phyloP scores from a whole-genome alignment of 1,140 invertebrate species.

The Chymomyza costata region DNA sequence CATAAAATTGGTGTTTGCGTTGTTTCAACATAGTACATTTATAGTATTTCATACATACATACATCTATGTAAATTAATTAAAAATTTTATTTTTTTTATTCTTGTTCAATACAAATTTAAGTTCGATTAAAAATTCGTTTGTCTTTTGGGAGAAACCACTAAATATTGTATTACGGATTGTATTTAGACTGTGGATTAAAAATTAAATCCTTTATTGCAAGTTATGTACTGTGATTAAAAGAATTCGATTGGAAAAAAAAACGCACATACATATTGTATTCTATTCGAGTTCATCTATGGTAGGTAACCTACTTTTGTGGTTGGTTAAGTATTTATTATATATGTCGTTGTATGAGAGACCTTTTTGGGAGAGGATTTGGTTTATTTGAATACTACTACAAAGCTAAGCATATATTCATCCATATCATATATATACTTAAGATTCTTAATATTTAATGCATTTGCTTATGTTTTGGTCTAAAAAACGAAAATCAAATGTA shows the following conservation, averaged over 20 bases:
- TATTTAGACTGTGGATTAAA: too few relatives aligned
- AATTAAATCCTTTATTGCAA: too few relatives aligned
- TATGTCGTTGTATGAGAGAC: conserved; percentile 68
- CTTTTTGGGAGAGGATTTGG: conserved; percentile 62
- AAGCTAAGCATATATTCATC: conserved; percentile 25
- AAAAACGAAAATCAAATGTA: too few relatives aligned
- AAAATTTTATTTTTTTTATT: too few relatives aligned
- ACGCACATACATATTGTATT: conserved; percentile 3
- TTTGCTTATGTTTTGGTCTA: too few relatives aligned
- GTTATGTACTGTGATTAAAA: too few relatives aligned
- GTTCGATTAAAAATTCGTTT: conserved; percentile 55
- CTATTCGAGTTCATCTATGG: conserved; percentile 31
- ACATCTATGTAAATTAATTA: conserved; percentile 16
- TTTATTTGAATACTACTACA: conserved; percentile 35
- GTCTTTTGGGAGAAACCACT: conserved; percentile 49
- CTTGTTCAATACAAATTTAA: conserved; percentile 46
- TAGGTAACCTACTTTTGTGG: conserved; percentile 26
- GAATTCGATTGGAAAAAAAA: too few relatives aligned
- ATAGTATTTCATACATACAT: background rate
- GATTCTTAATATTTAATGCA: background rate
- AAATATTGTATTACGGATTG: too few relatives aligned
- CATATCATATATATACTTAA: background rate
- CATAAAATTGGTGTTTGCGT: conserved; percentile 63
- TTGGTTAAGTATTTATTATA: conserved; percentile 46
- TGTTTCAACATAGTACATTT: conserved; percentile 12